Evolutionary conservation across 2,797 vertebrate species (phyloP).

Genomic region (Manis javanica): DNA sequence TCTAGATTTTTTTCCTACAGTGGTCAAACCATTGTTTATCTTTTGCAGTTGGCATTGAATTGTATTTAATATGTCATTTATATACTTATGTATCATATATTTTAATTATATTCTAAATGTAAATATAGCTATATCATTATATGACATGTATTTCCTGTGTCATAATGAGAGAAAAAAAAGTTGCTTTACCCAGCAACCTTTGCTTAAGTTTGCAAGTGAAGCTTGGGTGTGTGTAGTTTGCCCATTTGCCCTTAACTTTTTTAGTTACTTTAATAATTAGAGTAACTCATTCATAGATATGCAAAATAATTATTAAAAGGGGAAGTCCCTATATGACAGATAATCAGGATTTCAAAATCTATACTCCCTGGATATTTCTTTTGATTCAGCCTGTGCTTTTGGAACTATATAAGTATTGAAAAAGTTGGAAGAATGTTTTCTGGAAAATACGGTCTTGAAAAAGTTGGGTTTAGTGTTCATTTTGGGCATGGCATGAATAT

Average conservation of each 20-base stretch:
- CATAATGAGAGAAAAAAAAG: not conserved
- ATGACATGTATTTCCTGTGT: not conserved
- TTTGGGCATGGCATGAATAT: not conserved
- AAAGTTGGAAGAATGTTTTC: slow-evolving; percentile 21
- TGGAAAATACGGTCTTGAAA: slow-evolving; percentile 6
- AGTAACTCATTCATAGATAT: not conserved
- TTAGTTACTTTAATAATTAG: slow-evolving; percentile 22
- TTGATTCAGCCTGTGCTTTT: not conserved
- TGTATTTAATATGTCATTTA: no score
- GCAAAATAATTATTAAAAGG: not conserved
- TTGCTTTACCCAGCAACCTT: not conserved
- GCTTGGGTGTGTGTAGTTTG: not conserved
- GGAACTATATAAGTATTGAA: not conserved
- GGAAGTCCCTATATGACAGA: not conserved
- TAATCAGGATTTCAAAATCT: slow-evolving; percentile 39
- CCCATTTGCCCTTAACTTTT: slow-evolving; percentile 47
- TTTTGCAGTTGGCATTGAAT: not conserved
- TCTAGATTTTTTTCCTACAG: not conserved
- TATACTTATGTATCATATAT: no score
- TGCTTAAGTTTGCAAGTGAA: not conserved
- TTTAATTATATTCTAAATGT: no score
- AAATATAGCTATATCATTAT: no score
- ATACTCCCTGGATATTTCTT: not conserved
- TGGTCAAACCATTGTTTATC: not conserved
- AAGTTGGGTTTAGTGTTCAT: not conserved